A percentile compares a stretch with the other conserved stretches of the same genome.
These are phyloP conservation scores for Pollicipes pollicipes DNA, from an alignment of 1,140 invertebrate genomes.

Conservation along the genomic window DNA sequence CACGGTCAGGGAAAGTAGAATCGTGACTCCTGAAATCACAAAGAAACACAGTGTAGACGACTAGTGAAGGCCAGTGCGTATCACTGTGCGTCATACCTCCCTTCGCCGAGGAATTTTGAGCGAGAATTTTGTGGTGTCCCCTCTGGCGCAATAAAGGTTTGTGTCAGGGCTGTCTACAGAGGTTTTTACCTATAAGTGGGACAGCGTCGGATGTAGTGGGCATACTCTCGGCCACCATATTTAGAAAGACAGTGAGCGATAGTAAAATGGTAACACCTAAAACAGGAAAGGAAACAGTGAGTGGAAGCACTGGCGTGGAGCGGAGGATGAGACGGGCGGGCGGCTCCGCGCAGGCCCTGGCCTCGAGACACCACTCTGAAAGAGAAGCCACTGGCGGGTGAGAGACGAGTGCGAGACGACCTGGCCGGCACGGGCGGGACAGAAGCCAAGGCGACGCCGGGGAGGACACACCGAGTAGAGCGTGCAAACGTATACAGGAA, in stretches of 20 bases:
- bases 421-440: neutral
- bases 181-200: constrained; percentile 65
- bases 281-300: constrained; percentile 17
- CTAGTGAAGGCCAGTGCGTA: neutral
- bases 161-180: neutral
- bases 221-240: constrained; percentile 43
- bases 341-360: too few relatives aligned
- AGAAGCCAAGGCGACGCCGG: neutral
- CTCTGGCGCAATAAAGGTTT: neutral
- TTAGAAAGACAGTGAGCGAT: constrained; percentile 50
- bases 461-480: neutral
- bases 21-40: constrained; percentile 74
- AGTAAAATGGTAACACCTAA: constrained; percentile 50
- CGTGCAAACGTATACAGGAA: neutral
- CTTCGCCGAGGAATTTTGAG: neutral
- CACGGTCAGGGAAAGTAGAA: constrained; percentile 98
- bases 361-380: neutral
- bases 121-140: neutral
- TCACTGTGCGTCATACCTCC: neutral
- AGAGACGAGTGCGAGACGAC: neutral
- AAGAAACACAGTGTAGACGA: neutral
- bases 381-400: neutral
- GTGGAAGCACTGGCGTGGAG: neutral
- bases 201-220: constrained; percentile 50
- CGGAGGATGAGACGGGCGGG: neutral